Base-by-base conservation (phyloP, 2,113 vertebrate genomes). In the Lamprologus lemairii region DNA sequence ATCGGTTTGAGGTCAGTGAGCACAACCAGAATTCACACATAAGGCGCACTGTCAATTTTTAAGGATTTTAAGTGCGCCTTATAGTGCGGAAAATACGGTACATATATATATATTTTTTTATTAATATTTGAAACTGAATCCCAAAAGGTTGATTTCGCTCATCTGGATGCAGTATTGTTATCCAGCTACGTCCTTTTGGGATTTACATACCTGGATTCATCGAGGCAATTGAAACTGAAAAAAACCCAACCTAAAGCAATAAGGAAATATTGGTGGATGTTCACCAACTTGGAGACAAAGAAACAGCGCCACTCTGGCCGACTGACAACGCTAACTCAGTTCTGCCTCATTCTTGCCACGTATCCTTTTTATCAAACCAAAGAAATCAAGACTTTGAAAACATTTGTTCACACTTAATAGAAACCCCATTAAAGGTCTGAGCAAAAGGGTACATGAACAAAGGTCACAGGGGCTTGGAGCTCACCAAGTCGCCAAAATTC, bases 401-500 rank as follows among this genome's bases (percentile, higher is more conserved):
- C 1, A 45, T 73, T 45, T 73, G 5, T 68, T 85, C 23, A 13
- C 12, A 23, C 9, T 54, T 33, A 51, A 14, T 14, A 37, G 12
- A 55, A 51, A 85, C 51, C 0, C 9, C 16, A 60, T 4, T 45
- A 78, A 6, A 31, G 47, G 42, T 26, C 12, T 84, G 75, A n/a
- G 17, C 16, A 26, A 16, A 45, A 21, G 19, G 2, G 5, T 3
- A 60, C 0, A 2, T 28, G 19, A 47, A 82, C 9, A 49, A 51
- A 47, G 28, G 12, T 31, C 33, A 45, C 82, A 11, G 9, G 9
- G 31, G 53, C 0, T 26, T 82, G 55, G 23, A 55, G 8, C 2
- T 83, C 82, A 80, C 63, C 71, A 42, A 86, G 26, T 65, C 17
- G 23, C 42, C 71, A 63, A 79, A 33, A 84, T 83, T 85, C 49